Conservation (phyloP, 2,797 vertebrate genomes). For the Mallotus villosus region DNA sequence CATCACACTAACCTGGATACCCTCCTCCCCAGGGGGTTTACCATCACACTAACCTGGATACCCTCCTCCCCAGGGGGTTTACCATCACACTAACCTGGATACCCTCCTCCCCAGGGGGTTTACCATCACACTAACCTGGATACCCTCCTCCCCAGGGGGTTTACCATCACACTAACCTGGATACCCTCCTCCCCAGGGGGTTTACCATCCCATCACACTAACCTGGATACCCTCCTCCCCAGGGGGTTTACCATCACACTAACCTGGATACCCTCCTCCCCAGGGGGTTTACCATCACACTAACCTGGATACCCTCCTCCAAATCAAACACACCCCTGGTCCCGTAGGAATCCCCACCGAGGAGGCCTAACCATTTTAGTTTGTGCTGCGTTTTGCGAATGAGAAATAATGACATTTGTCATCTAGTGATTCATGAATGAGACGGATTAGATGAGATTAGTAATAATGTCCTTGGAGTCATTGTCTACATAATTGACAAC, state of each 20-base stretch:
- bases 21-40: not conserved
- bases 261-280: slow-evolving; percentile 9
- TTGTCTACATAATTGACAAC: no score
- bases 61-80: not conserved
- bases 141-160: not conserved
- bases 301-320: no score
- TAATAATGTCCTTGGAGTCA: no score
- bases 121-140: slow-evolving; percentile 2
- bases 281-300: no score
- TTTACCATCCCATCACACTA: slow-evolving; percentile 5
- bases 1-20: slow-evolving; percentile 8
- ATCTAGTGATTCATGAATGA: not conserved
- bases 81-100: slow-evolving; percentile 4
- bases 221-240: slow-evolving; percentile 9
- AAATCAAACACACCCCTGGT: no score
- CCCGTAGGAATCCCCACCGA: no score
- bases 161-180: slow-evolving; percentile 1
- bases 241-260: not conserved
- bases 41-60: slow-evolving; percentile 2
- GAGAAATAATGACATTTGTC: not conserved
- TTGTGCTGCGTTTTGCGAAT: not conserved
- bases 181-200: not conserved
- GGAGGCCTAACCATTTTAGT: no score
- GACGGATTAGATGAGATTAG: not conserved
- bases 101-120: not conserved